Evolutionary conservation across 2,888 invertebrate species (phyloP), one percentile per base, ranked within the genome.

Genomic region (Oscheius sp.): DNA sequence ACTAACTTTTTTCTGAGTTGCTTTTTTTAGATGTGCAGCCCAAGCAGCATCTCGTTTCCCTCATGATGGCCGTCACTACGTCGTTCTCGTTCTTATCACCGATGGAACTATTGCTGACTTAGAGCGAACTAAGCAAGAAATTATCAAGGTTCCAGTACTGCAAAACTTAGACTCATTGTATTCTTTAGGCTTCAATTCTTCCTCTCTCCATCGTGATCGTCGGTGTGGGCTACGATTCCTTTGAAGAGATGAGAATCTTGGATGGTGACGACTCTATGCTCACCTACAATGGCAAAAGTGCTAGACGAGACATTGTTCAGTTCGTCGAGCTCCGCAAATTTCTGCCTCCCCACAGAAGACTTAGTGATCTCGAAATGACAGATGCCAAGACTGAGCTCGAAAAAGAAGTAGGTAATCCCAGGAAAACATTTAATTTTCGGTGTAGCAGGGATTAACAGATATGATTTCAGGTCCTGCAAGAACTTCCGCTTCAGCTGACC

Each of bases 81-180:
- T 92, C 88, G 92, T 92, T 68, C 89, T 92, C 53, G 90, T 92
- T 53, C 92, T 92, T 71, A 90, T 92, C 58, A 92, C 92, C 1
- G 92, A 92, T 87, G 92, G 92, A 9, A 91, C 92, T 53, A 92
- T 92, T 75, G 92, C 92, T 3, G 92, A 92, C 86, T 92, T 93
- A 91, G 81, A 91, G 90, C 90, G 90, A 72, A 92, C 92, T 0
- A 91, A 90, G 77, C 88, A 90, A 84, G 91, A 89, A 29, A 89
- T 90, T 59, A 83, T 90, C 7, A 76, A 79, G 68, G 89, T 87
- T 60, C 76, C 42, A 5, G 7, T 3, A 75, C 73, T 71, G 10
- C 10, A 11, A 1, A 9, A 21, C 35, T 33, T 37, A 7, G 1
- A 10, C 13, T 35, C n/a, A n/a, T 48, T 13, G 42, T 29, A 11